These are phyloP conservation scores for Macroteleia sp. DNA, from an alignment of 2,888 invertebrate species.

Conservation along the genomic window DNA sequence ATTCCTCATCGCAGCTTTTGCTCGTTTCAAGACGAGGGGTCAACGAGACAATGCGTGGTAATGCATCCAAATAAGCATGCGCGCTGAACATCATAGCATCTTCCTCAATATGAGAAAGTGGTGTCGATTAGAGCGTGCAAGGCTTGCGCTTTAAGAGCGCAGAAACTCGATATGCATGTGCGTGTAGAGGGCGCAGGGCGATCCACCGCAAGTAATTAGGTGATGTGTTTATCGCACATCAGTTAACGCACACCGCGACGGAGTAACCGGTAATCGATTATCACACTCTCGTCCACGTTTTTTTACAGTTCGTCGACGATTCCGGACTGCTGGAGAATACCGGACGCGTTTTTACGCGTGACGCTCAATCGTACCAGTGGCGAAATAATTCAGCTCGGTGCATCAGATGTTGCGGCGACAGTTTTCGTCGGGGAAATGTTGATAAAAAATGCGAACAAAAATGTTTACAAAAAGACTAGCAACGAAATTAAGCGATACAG, in stretches of 20 bases:
- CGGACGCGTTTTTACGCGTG: conserved; percentile 40
- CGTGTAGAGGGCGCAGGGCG: conserved; percentile 71
- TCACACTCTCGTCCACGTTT: conserved; percentile 72
- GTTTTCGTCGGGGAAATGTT: too few relatives aligned
- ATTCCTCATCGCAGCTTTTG: too few relatives aligned
- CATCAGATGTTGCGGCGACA: background rate
- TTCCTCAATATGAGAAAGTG: conserved; percentile 34
- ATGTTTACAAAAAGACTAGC: background rate
- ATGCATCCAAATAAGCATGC: conserved; percentile 45
- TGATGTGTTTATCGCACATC: conserved; percentile 81
- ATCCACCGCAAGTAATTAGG: conserved; percentile 81
- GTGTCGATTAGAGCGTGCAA: conserved; percentile 45
- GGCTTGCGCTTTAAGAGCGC: conserved; percentile 48
- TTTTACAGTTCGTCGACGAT: conserved; percentile 72
- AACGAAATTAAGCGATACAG: background rate
- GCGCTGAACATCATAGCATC: conserved; percentile 26
- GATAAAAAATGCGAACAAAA: too few relatives aligned
- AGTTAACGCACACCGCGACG: conserved; percentile 73
- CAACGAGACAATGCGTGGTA: conserved; percentile 22
- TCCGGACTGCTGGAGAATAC: conserved; percentile 44
- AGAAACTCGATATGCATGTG: conserved; percentile 62
- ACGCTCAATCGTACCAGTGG: conserved; percentile 13
- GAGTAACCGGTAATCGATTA: conserved; percentile 77
- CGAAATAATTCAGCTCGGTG: conserved; percentile 23
- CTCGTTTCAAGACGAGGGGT: conserved; percentile 45